These are phyloP conservation scores for Malurus cyaneus DNA, from an alignment of 2,113 vertebrate species.

Conservation along the genomic window DNA sequence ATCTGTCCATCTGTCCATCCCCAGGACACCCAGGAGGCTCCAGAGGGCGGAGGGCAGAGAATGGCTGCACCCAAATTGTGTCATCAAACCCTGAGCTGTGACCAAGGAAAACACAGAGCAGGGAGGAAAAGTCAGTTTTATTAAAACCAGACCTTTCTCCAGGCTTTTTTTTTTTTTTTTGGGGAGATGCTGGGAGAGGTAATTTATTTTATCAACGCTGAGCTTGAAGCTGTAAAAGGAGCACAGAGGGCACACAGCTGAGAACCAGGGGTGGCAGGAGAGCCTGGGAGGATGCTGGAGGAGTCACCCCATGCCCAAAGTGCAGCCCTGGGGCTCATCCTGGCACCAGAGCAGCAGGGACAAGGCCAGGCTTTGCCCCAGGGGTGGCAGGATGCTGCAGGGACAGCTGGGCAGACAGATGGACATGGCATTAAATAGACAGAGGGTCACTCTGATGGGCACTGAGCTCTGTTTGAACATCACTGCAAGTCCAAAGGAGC, in stretches of 20 bases:
- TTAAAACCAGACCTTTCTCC: background rate
- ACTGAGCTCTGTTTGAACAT: accelerated
- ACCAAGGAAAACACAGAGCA: background rate
- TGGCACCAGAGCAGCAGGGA: background rate
- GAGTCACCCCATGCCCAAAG: background rate
- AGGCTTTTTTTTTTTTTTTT: background rate
- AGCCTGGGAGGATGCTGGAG: background rate
- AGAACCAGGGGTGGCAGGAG: background rate
- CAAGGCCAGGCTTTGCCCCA: background rate
- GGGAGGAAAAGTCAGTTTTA: background rate
- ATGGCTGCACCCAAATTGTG: accelerated
- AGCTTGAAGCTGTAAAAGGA: background rate
- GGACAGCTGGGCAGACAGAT: background rate
- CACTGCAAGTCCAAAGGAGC: background rate
- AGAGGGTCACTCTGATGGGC: background rate
- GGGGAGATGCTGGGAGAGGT: background rate
- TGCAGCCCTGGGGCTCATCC: background rate
- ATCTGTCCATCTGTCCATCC: too few species aligned
- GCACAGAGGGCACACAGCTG: background rate
- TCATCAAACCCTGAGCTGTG: background rate
- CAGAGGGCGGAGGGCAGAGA: background rate
- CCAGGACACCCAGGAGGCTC: background rate
- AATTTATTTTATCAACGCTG: accelerated
- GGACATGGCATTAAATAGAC: background rate
- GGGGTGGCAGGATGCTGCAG: background rate